These are phyloP conservation scores for Bugulina stolonifera DNA, from an alignment of 2,888 invertebrate species.

Conservation along the genomic window DNA sequence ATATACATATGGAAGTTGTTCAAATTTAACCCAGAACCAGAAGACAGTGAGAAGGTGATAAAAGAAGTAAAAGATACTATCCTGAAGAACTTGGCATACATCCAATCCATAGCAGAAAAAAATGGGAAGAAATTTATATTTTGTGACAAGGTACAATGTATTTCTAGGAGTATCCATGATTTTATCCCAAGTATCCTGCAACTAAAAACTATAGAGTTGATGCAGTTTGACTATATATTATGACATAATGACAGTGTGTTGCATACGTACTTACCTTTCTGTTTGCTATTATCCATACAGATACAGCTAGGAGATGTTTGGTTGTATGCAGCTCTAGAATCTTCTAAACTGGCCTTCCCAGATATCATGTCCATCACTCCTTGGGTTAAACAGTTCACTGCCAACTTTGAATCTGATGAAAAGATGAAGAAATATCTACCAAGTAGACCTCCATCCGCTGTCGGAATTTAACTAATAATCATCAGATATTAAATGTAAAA, in stretches of 20 bases:
- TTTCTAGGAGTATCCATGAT: too few species aligned
- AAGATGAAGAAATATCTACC: slow-evolving; percentile 15
- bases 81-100: not conserved
- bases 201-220: too few species aligned
- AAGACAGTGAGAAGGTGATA: not conserved
- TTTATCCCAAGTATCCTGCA: too few species aligned
- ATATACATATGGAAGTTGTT: not conserved
- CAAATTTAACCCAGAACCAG: not conserved
- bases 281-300: not conserved
- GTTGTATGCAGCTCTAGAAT: not conserved
- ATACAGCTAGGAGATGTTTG: slow-evolving; percentile 11
- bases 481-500: too few species aligned
- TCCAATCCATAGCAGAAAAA: slow-evolving; percentile 9
- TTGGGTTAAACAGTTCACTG: not conserved
- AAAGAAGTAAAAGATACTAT: not conserved
- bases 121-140: slow-evolving; percentile 19
- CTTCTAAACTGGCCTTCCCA: not conserved
- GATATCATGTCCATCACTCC: slow-evolving; percentile 14
- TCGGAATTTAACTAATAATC: slow-evolving; percentile 13
- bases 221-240: too few species aligned
- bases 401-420: not conserved
- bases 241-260: too few species aligned
- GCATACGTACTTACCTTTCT: too few species aligned
- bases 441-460: not conserved
- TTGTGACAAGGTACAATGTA: not conserved